These are phyloP conservation scores for Turdus rufiventris DNA, from an alignment of 2,113 vertebrate species.

Conservation along the genomic window DNA sequence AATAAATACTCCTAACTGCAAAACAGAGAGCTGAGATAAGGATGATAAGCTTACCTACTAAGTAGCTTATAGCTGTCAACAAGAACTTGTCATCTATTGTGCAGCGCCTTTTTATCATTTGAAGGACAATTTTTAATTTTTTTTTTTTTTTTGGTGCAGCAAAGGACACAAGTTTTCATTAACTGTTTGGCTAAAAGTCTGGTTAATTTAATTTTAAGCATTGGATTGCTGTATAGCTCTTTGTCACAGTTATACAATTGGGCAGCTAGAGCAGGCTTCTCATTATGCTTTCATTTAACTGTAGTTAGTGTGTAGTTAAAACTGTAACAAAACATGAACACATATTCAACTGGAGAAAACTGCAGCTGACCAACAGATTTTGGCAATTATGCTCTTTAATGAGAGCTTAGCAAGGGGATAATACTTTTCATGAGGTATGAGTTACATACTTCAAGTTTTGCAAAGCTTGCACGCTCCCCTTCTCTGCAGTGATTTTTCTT, in stretches of 20 bases:
- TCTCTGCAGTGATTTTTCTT: background rate
- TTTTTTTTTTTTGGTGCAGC: background rate
- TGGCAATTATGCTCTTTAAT: background rate
- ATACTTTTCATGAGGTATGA: background rate
- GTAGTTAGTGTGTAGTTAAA: background rate
- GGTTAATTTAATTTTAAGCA: background rate
- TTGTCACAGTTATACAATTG: background rate
- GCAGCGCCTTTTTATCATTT: background rate
- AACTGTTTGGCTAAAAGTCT: background rate
- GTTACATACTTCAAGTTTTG: background rate
- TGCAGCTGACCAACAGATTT: background rate
- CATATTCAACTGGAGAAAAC: background rate
- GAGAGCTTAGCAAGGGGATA: background rate
- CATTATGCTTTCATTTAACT: background rate
- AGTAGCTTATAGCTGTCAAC: slow-evolving; percentile 5
- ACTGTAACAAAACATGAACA: background rate
- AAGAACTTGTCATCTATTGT: background rate
- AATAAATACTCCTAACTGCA: background rate
- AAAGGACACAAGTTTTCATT: background rate
- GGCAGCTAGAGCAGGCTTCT: background rate
- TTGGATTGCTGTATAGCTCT: background rate
- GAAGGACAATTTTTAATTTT: background rate
- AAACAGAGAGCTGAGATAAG: background rate
- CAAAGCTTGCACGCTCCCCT: background rate
- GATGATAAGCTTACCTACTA: slow-evolving; percentile 23